These are phyloP conservation scores for Oreochromis mossambicus DNA, from an alignment of 2,797 vertebrate species.

Conservation along the genomic window DNA sequence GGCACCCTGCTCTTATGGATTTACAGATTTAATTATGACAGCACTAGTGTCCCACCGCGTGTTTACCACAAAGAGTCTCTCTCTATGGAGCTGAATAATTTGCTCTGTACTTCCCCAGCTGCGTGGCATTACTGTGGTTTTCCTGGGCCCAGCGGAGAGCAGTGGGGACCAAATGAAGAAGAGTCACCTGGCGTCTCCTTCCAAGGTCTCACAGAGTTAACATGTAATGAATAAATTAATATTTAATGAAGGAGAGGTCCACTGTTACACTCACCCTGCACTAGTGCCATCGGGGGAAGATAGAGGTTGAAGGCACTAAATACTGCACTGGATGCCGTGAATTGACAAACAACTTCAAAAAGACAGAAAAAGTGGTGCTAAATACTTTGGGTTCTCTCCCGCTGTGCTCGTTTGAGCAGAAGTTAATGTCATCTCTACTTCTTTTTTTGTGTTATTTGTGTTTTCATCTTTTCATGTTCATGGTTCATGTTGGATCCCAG, in stretches of 20 bases:
- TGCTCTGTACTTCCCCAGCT: slow-evolving; percentile 70
- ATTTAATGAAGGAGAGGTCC: slow-evolving; percentile 72
- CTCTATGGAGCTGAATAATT: slow-evolving; percentile 75
- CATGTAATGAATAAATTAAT: slow-evolving; percentile 85
- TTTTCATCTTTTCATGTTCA: slow-evolving; percentile 45
- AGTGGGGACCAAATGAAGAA: slow-evolving; percentile 74
- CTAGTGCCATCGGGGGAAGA: slow-evolving; percentile 48
- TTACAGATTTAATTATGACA: slow-evolving; percentile 77
- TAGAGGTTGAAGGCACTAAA: slow-evolving; percentile 52
- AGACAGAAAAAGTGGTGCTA: slow-evolving; percentile 57
- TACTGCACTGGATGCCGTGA: slow-evolving; percentile 48
- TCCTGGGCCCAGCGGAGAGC: slow-evolving; percentile 69
- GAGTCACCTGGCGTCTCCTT: slow-evolving; percentile 74
- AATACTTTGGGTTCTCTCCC: slow-evolving; percentile 59
- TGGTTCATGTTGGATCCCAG: slow-evolving; percentile 23
- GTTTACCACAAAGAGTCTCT: slow-evolving; percentile 73
- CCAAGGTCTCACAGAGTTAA: slow-evolving; percentile 78
- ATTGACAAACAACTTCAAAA: slow-evolving; percentile 70
- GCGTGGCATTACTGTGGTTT: slow-evolving; percentile 71
- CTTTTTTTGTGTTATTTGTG: slow-evolving; percentile 49
- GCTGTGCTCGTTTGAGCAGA: slow-evolving; percentile 64
- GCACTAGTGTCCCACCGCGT: slow-evolving; percentile 63
- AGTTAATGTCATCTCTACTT: slow-evolving; percentile 66
- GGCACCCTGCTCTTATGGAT: slow-evolving; percentile 61
- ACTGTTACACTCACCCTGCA: slow-evolving; percentile 43